Conservation (phyloP, 2,797 vertebrate species). For the Phrynocephalus guinanensis region DNA sequence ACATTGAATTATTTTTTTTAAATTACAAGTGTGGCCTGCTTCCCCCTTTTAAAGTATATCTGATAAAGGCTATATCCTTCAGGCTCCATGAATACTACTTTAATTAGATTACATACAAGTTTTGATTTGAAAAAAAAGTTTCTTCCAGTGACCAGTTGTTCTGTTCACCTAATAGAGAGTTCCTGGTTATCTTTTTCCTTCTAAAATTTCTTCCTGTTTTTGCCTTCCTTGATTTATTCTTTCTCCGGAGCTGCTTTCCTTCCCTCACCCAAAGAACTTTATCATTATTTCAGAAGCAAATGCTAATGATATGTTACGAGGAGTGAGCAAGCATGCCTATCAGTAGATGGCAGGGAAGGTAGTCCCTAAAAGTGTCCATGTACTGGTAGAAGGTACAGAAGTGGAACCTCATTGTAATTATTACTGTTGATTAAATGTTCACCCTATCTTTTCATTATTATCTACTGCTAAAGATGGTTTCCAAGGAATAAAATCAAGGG, state of each 20-base stretch:
- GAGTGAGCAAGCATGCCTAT: too few relatives aligned
- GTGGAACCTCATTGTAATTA: neutral
- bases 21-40: neutral
- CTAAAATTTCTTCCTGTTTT: neutral
- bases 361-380: neutral
- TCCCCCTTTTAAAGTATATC: slow-evolving; percentile 19
- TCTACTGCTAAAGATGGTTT: too few relatives aligned
- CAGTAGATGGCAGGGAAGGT: neutral
- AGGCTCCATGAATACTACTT: slow-evolving; percentile 31
- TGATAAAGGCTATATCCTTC: slow-evolving; percentile 52
- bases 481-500: neutral
- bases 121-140: slow-evolving; percentile 47
- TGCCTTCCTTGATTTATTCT: neutral
- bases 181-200: slow-evolving; percentile 49
- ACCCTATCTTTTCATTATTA: too few relatives aligned
- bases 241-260: neutral
- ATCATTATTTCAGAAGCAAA: neutral
- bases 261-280: neutral
- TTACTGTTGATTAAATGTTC: neutral
- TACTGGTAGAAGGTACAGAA: neutral
- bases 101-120: slow-evolving; percentile 52
- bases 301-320: neutral
- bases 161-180: slow-evolving; percentile 36
- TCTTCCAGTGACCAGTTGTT: slow-evolving; percentile 45
- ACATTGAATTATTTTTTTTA: slow-evolving; percentile 26